Conservation (phyloP, 2,797 vertebrate genomes). For the Gastrophryne carolinensis region DNA sequence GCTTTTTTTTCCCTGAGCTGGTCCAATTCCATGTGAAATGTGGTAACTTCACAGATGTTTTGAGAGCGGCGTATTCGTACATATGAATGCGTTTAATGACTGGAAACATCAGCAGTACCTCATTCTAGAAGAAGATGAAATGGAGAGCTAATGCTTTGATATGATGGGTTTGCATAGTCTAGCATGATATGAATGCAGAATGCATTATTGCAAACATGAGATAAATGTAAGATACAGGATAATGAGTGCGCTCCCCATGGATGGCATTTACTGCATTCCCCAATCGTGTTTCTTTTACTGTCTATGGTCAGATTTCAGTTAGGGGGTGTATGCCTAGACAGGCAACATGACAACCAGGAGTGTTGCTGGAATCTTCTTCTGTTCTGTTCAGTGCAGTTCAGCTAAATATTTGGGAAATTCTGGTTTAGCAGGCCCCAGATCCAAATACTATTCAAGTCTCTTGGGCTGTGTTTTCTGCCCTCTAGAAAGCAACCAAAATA, state of each 20-base stretch:
- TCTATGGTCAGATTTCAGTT: conserved; percentile 52
- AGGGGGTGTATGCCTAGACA: conserved; percentile 60
- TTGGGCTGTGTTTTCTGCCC: too few species aligned
- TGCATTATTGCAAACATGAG: conserved; percentile 64
- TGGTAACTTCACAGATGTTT: background rate
- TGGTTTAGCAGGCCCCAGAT: too few species aligned
- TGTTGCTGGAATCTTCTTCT: too few species aligned
- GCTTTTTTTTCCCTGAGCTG: conserved; percentile 45
- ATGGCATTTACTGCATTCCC: too few species aligned
- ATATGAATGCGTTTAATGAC: background rate
- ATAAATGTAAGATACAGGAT: background rate
- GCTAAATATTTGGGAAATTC: too few species aligned
- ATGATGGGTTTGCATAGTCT: conserved; percentile 46
- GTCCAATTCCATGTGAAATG: background rate
- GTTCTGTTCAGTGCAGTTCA: too few species aligned
- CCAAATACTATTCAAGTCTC: too few species aligned
- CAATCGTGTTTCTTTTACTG: conserved; percentile 54
- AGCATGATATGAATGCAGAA: conserved; percentile 43
- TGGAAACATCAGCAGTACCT: background rate
- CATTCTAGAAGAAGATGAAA: background rate
- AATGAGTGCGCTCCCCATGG: too few species aligned
- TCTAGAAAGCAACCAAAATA: too few species aligned
- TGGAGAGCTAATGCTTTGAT: background rate
- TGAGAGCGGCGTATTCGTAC: background rate
- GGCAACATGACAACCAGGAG: too few species aligned